Base-by-base conservation (phyloP, 2,113 vertebrate genomes). In the Bambusicola thoracicus region DNA sequence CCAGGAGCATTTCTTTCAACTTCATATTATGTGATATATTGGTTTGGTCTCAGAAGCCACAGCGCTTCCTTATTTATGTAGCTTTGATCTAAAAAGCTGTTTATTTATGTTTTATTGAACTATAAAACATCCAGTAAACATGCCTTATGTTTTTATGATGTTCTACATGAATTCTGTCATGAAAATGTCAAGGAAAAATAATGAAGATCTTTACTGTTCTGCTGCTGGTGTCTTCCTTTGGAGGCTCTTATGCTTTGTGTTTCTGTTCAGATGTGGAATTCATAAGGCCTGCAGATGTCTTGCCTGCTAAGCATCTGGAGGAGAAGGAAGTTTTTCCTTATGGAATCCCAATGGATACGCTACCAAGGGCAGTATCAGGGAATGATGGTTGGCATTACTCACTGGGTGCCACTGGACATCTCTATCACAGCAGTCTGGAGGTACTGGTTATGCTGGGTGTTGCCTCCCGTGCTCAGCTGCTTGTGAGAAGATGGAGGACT, bases 31-130 rank as follows among this genome's bases (percentile, higher is more conserved):
- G 75, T 21, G 56, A 85, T 88, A 51, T 95, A 94, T 84, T 95
- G 73, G 83, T 77, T 95, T 84, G 83, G 78, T 88, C 93, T 91
- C 96, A 96, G 96, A 97, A 97, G 96, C 96, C 76, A 56, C 93
- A 70, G 72, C 8, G 78, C 90, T 93, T 93, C 97, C 96, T 96
- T 93, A 81, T 92, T 94, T 87, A 91, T 68, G 94, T 70, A 77
- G 67, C 96, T 98, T 97, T 97, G 97, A 98, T 97, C 97, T 96
- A 76, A 90, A 97, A 97, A 96, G 94, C 97, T 97, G 97, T 97
- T 97, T 97, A 97, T 98, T 98, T 97, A 87, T 92, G 66, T 92
- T 97, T 98, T 97, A 97, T 95, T 93, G 95, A 90, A 58, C 94
- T 85, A 85, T 97, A 98, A 98, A 98, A 85, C 85, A 81, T 83